Percentiles rank a stretch among this genome's conserved stretches.
These are phyloP conservation scores for Strix occidentalis DNA, from an alignment of 2,797 vertebrate genomes.

Conservation along the genomic window DNA sequence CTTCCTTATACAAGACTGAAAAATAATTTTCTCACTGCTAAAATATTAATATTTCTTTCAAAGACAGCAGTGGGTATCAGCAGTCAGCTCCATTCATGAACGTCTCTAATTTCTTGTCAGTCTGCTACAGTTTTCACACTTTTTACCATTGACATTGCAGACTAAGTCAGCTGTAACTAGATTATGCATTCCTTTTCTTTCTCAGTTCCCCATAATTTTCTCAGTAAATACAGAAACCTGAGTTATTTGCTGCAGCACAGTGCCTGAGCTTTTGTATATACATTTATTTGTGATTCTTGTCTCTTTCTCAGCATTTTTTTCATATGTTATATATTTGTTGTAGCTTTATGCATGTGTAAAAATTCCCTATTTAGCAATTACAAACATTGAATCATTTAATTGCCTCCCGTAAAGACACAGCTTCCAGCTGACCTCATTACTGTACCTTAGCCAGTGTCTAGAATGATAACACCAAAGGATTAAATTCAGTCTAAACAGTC, in stretches of 20 bases:
- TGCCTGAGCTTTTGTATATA: background rate
- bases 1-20: background rate
- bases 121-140: background rate
- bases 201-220: constrained; percentile 55
- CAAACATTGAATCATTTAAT: background rate
- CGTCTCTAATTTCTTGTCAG: constrained; percentile 54
- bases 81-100: background rate
- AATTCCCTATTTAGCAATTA: background rate
- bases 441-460: background rate
- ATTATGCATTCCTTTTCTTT: constrained; percentile 53
- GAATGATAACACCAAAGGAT: background rate
- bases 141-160: constrained; percentile 6
- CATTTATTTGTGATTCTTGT: background rate
- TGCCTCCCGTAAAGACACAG: background rate
- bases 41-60: constrained; percentile 42
- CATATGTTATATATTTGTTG: background rate
- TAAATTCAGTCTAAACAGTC: background rate
- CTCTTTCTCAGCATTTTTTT: background rate
- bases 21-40: constrained; percentile 43
- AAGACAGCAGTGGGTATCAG: constrained; percentile 22
- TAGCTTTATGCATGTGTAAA: background rate
- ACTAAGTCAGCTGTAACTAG: constrained; percentile 39
- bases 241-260: constrained; percentile 1
- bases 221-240: constrained; percentile 48
- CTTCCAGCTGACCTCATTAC: background rate